Evolutionary conservation across 2,113 vertebrate species (phyloP).

Genomic region (Penelope pileata): DNA sequence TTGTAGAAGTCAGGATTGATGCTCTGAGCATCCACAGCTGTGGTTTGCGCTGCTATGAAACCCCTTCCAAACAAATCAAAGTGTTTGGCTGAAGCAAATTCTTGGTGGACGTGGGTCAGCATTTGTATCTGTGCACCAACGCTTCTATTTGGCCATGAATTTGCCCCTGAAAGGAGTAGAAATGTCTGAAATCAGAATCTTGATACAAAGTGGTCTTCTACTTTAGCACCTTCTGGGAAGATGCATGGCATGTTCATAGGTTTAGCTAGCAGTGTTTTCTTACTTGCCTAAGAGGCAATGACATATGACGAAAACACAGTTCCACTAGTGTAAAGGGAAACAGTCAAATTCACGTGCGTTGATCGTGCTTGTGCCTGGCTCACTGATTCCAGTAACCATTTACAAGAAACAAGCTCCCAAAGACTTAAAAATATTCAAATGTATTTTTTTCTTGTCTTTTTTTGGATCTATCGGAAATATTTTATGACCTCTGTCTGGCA

Average conservation of each 20-base stretch:
- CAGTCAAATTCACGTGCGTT: not conserved
- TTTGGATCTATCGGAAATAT: not conserved
- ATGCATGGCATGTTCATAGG: not conserved
- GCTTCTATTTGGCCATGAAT: not conserved
- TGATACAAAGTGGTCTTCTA: not conserved
- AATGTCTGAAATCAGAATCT: not conserved
- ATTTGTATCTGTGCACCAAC: not conserved
- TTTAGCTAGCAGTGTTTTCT: not conserved
- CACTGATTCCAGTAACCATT: not conserved
- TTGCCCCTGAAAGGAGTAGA: not conserved
- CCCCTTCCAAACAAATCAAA: not conserved
- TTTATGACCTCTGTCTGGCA: not conserved
- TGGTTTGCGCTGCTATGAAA: not conserved
- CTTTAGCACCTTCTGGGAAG: not conserved
- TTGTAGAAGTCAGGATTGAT: not conserved
- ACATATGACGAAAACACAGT: not conserved
- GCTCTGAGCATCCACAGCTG: not conserved
- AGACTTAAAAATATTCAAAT: not conserved
- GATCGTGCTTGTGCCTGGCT: not conserved
- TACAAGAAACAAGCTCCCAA: not conserved
- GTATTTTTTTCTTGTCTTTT: not conserved
- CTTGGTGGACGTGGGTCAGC: not conserved
- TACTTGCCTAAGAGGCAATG: not conserved
- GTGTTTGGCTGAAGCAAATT: not conserved
- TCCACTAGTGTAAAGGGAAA: not conserved